Evolutionary conservation across 2,888 invertebrate genomes (phyloP).

Genomic region (Scaptomyza polygonia): DNA sequence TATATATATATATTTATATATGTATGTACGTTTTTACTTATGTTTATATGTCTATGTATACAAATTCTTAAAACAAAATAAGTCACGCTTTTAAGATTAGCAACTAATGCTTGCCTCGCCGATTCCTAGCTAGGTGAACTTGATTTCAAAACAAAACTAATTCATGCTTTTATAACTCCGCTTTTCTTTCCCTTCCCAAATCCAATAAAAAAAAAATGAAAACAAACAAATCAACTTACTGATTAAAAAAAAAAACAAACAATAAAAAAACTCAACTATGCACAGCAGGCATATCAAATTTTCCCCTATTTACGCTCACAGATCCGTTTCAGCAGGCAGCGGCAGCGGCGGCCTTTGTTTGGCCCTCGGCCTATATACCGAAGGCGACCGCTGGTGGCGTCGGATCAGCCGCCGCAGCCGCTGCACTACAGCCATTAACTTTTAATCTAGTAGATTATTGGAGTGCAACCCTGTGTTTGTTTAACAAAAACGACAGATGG

Average conservation of each 20-base stretch:
- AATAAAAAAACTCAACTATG: conserved; percentile 47
- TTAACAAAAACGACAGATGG: no score
- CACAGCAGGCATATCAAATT: conserved; percentile 83
- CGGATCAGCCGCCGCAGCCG: conserved; percentile 58
- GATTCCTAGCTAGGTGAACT: conserved; percentile 47
- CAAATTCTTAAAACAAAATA: conserved; percentile 6
- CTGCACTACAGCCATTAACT: conserved; percentile 79
- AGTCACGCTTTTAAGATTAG: no score
- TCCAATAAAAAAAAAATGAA: conserved; percentile 38
- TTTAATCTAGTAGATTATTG: no score
- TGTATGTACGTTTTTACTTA: neutral
- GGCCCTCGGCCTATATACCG: conserved; percentile 82
- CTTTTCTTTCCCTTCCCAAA: conserved; percentile 58
- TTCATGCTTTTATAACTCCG: conserved; percentile 78
- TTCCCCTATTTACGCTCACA: conserved; percentile 83
- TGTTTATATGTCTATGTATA: neutral
- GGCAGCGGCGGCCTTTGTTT: conserved; percentile 82
- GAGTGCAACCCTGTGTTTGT: no score
- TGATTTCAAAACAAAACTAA: conserved; percentile 70
- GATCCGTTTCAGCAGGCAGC: conserved; percentile 83
- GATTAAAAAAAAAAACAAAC: conserved; percentile 28
- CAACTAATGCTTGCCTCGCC: conserved; percentile 46
- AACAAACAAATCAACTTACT: conserved; percentile 24
- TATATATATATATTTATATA: neutral
- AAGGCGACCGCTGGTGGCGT: conserved; percentile 64